These are phyloP conservation scores for Notolepis coatsorum DNA, from an alignment of 2,797 vertebrate species.

Conservation along the genomic window DNA sequence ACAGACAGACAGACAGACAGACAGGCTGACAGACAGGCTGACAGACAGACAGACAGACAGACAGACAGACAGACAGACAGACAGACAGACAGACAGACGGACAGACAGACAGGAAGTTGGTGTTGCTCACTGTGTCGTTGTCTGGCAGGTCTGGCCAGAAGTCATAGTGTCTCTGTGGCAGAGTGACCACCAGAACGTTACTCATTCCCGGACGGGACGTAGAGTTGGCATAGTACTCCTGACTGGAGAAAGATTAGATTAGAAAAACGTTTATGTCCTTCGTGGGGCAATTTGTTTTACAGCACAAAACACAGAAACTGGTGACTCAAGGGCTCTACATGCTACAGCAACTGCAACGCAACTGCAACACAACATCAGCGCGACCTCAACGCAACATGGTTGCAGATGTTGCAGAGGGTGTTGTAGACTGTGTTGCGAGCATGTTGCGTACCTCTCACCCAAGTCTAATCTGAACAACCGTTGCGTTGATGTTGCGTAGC, in stretches of 20 bases:
- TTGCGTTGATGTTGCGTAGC: too few relatives aligned
- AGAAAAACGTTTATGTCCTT: too few relatives aligned
- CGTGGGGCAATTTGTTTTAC: too few relatives aligned
- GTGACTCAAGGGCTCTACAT: too few relatives aligned
- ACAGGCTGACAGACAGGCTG: background rate
- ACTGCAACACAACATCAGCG: too few relatives aligned
- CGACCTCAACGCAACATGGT: too few relatives aligned
- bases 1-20: constrained; percentile 1
- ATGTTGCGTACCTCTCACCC: too few relatives aligned
- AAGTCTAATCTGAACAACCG: too few relatives aligned
- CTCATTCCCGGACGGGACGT: constrained; percentile 67
- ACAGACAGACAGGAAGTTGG: constrained; percentile 1
- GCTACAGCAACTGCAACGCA: too few relatives aligned
- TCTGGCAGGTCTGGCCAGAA: background rate
- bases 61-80: background rate
- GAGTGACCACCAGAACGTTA: constrained; percentile 79
- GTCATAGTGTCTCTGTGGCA: constrained; percentile 69
- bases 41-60: background rate
- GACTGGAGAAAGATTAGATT: constrained; percentile 57
- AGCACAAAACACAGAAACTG: too few relatives aligned
- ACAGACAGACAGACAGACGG: background rate
- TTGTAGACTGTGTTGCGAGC: too few relatives aligned
- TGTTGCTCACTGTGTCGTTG: constrained; percentile 66
- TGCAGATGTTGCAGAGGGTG: too few relatives aligned
- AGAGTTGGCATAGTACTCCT: constrained; percentile 69